Evolutionary conservation across 1,140 invertebrate genomes (phyloP).

Genomic region (Oedothorax gibbosus): DNA sequence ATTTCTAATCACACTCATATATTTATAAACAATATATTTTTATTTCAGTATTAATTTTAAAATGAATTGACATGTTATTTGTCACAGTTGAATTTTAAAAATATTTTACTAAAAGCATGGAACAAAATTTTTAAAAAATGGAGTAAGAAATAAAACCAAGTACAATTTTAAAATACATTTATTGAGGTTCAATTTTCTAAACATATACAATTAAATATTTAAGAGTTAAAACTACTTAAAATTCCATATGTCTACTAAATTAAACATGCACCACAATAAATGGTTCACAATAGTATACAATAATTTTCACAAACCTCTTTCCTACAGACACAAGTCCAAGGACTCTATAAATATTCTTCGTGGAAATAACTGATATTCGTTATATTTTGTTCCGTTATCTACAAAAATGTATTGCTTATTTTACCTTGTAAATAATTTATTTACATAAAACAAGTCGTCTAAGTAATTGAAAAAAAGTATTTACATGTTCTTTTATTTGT

Average conservation of each 20-base stretch:
- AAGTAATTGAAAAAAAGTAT: too few species aligned
- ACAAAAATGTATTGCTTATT: neutral
- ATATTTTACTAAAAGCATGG: neutral
- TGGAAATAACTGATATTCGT: conserved; percentile 11
- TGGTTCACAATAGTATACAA: conserved; percentile 5
- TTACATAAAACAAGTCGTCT: neutral
- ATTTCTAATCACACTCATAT: neutral
- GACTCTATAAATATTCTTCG: conserved; percentile 8
- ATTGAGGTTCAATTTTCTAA: conserved; percentile 8
- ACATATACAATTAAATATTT: conserved; percentile 30
- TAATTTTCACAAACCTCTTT: conserved; percentile 39
- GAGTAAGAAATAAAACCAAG: neutral
- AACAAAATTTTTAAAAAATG: neutral
- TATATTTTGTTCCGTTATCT: neutral
- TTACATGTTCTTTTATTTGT: too few species aligned
- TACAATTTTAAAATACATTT: conserved; percentile 19
- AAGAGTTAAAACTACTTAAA: conserved; percentile 29
- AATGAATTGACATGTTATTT: neutral
- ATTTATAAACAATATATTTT: neutral
- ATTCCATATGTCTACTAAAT: conserved; percentile 6
- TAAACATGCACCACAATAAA: conserved; percentile 7
- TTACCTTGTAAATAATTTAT: conserved; percentile 6
- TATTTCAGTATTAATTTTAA: neutral
- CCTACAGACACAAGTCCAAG: conserved; percentile 28
- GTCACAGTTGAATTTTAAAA: too few species aligned